A percentile compares a stretch with the other conserved stretches of the same genome.
These are phyloP conservation scores for Nannospalax galili DNA, from an alignment of 2,113 vertebrate genomes.

Conservation along the genomic window DNA sequence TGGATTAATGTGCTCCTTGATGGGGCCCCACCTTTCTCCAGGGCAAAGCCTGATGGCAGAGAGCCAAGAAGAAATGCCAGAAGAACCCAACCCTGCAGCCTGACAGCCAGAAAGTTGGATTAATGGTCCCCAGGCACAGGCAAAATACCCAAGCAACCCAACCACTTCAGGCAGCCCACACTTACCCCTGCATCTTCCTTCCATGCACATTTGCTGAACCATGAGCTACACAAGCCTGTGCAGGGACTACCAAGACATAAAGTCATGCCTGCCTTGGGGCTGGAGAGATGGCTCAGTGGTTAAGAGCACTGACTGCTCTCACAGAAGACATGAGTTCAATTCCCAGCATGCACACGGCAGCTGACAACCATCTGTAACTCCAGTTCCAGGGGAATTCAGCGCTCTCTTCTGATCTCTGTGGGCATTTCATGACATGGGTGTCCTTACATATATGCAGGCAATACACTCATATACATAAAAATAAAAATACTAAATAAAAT, in stretches of 20 bases:
- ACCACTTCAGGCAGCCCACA: fast-evolving
- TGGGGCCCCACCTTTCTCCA: not conserved
- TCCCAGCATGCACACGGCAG: too few species aligned
- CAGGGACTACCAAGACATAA: not conserved
- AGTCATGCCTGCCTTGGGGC: not conserved
- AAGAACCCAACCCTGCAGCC: constrained; percentile 22
- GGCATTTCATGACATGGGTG: too few species aligned
- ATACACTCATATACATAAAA: too few species aligned
- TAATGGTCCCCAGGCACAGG: not conserved
- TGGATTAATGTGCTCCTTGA: not conserved
- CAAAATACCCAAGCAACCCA: not conserved
- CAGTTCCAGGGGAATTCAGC: too few species aligned
- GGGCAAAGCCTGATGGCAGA: not conserved
- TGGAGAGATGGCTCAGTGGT: too few species aligned
- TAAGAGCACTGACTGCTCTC: too few species aligned
- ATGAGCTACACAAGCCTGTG: fast-evolving
- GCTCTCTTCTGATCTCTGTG: too few species aligned
- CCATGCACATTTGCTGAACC: not conserved
- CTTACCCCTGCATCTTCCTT: not conserved
- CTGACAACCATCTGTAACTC: too few species aligned
- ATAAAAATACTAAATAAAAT: too few species aligned
- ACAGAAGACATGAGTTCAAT: too few species aligned
- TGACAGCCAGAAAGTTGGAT: not conserved
- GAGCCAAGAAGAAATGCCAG: not conserved
- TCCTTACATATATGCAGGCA: too few species aligned